Conservation (phyloP, 2,888 invertebrate genomes). For the Phoenoteleia sp. region DNA sequence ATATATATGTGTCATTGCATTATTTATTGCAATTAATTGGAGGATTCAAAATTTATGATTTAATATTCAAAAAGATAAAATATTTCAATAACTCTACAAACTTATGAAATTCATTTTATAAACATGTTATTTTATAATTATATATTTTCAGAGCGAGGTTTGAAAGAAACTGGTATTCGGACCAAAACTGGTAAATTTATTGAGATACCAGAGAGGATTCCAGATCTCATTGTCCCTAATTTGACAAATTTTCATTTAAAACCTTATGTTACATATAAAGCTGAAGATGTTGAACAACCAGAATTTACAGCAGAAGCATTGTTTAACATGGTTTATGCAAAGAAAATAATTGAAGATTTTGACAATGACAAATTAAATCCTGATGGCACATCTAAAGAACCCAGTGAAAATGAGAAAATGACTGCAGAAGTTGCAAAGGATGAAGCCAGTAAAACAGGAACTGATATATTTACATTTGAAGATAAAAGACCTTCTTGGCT, state of each 20-base stretch:
- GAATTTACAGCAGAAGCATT: conserved; percentile 95
- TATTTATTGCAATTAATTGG: no score
- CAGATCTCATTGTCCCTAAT: conserved; percentile 97
- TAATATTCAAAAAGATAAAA: no score
- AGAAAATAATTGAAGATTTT: conserved; percentile 93
- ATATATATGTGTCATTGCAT: no score
- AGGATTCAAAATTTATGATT: no score
- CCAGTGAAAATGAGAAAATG: conserved; percentile 91
- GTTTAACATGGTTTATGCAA: conserved; percentile 93
- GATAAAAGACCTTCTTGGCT: conserved; percentile 14
- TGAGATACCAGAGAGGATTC: conserved; percentile 94
- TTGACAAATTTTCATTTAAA: conserved; percentile 94
- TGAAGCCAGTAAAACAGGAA: conserved; percentile 92
- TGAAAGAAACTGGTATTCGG: conserved; percentile 22
- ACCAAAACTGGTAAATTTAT: conserved; percentile 78
- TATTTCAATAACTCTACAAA: no score
- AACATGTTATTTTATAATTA: no score
- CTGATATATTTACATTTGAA: conserved; percentile 90
- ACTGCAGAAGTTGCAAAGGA: conserved; percentile 91
- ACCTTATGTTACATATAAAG: conserved; percentile 97
- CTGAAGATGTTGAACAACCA: conserved; percentile 91
- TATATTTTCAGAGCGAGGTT: conserved; percentile 48
- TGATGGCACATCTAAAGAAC: conserved; percentile 90
- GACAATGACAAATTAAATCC: conserved; percentile 90
- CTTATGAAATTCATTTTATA: no score